phyloP scores from a whole-genome alignment of 2,113 vertebrate genomes.

The Alligator mississippiensis region DNA sequence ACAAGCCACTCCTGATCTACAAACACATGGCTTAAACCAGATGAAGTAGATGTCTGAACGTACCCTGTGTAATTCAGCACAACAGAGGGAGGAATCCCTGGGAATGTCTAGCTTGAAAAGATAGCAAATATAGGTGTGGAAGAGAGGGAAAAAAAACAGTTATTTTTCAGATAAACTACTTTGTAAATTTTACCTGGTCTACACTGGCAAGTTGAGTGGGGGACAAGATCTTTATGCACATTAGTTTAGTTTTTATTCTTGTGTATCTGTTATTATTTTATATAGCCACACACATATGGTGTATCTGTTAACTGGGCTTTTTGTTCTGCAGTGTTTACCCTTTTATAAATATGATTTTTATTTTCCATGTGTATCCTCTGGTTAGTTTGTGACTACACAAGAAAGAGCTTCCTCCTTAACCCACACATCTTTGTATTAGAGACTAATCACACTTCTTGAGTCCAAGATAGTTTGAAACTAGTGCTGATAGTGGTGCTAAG shows the following conservation, averaged over 20 bases:
- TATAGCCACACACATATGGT: rapidly evolving
- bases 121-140: background rate
- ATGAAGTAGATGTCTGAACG: too few species aligned
- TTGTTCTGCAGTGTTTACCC: background rate
- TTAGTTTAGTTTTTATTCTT: background rate
- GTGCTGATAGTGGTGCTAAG: background rate
- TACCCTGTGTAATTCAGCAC: background rate
- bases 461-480: background rate
- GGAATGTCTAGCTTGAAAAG: background rate
- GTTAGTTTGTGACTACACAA: background rate
- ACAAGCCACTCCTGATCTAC: too few species aligned
- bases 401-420: background rate
- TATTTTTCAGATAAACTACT: background rate
- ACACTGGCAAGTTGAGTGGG: background rate
- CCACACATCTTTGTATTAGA: background rate
- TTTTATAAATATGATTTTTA: background rate
- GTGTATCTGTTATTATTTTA: background rate
- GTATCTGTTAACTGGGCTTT: background rate
- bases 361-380: background rate
- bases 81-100: background rate
- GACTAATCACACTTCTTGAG: conserved; percentile 9
- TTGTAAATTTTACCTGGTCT: background rate
- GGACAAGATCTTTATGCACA: background rate
- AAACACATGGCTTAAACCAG: too few species aligned
- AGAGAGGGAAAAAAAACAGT: background rate